Evolutionary conservation across 2,113 vertebrate species (phyloP).

Genomic region (Phalacrocorax carbo): DNA sequence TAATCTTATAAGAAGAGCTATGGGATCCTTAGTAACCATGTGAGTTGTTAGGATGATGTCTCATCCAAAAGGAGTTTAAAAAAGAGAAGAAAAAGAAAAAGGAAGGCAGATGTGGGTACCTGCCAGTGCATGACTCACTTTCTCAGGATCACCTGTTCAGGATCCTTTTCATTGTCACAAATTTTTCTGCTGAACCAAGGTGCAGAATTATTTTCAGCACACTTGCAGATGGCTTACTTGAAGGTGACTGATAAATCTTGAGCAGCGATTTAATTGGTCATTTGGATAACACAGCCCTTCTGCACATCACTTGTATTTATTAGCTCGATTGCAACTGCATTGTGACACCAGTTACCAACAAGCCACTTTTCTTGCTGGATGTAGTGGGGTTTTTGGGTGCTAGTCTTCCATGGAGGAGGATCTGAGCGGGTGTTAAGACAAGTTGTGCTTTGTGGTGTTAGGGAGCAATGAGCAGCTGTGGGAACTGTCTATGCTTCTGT

Average conservation of each 20-base stretch:
- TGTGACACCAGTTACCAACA: not conserved
- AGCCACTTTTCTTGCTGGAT: not conserved
- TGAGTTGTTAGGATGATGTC: not conserved
- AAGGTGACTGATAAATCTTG: not conserved
- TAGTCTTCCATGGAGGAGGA: not conserved
- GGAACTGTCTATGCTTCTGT: not conserved
- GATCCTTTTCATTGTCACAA: not conserved
- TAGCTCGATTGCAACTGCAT: too few relatives aligned
- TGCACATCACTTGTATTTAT: not conserved
- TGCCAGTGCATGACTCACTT: not conserved
- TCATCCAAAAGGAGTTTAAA: not conserved
- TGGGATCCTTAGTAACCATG: not conserved
- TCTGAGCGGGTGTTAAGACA: not conserved
- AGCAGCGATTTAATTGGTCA: not conserved
- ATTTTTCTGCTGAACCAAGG: not conserved
- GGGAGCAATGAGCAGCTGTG: rapidly evolving
- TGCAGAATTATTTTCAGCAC: not conserved
- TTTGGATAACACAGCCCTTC: not conserved
- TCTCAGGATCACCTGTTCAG: not conserved
- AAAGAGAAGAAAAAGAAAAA: not conserved
- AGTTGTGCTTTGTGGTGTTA: not conserved
- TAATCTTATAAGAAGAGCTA: not conserved
- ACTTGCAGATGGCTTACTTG: not conserved
- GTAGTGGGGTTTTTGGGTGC: not conserved
- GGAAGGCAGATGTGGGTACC: not conserved